phyloP scores from a whole-genome alignment of 2,797 vertebrate genomes.

The Melanotaenia boesemani region DNA sequence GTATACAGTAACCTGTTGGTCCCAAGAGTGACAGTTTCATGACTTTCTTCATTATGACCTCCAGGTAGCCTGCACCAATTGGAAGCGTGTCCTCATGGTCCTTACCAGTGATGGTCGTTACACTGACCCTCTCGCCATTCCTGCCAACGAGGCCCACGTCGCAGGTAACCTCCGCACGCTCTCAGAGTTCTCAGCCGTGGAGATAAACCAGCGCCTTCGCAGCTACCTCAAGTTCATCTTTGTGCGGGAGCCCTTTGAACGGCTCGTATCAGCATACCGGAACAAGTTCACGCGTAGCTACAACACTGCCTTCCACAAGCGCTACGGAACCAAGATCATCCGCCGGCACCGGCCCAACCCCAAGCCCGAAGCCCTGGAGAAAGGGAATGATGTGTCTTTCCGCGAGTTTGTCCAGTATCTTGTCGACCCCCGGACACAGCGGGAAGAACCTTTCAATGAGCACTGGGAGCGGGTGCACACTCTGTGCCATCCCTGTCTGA shows the following conservation, averaged over 20 bases:
- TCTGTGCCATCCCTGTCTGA: conserved; percentile 94
- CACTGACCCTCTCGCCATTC: conserved; percentile 89
- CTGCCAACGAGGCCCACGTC: conserved; percentile 91
- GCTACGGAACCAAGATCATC: conserved; percentile 93
- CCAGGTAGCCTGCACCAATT: conserved; percentile 94
- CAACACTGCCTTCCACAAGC: conserved; percentile 94
- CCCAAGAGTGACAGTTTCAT: no score
- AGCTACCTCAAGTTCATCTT: conserved; percentile 96
- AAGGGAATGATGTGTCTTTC: conserved; percentile 90
- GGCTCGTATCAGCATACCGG: conserved; percentile 93
- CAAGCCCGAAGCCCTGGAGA: conserved; percentile 81
- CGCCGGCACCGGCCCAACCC: conserved; percentile 86
- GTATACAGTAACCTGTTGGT: no score
- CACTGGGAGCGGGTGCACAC: conserved; percentile 96
- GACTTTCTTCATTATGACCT: neutral
- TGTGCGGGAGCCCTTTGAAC: conserved; percentile 94
- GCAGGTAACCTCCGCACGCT: conserved; percentile 89
- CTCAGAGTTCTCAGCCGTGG: conserved; percentile 86
- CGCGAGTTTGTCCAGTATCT: conserved; percentile 94
- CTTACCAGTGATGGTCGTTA: conserved; percentile 87
- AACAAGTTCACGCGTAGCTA: conserved; percentile 94
- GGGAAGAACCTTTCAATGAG: conserved; percentile 92
- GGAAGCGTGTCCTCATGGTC: conserved; percentile 96
- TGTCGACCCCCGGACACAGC: conserved; percentile 91
- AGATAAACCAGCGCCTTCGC: conserved; percentile 93